phyloP scores from a whole-genome alignment of 2,797 vertebrate genomes.

The Chanos chanos region DNA sequence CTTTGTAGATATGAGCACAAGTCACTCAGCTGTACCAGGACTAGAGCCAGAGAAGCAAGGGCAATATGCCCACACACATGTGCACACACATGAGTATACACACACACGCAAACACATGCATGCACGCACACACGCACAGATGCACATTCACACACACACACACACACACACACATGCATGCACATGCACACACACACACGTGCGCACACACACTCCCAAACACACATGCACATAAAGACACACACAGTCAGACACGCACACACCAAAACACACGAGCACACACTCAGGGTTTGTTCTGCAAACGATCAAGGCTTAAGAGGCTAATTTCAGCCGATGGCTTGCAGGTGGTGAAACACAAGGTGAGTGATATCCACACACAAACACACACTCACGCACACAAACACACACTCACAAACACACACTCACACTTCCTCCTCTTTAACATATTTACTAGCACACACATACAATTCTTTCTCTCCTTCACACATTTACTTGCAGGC shows the following conservation, averaged over 20 bases:
- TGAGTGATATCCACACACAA: conserved; percentile 64
- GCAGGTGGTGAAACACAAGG: conserved; percentile 77
- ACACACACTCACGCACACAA: conserved; percentile 56
- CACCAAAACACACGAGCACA: conserved; percentile 45
- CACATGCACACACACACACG: conserved; percentile 32
- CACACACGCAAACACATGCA: no score
- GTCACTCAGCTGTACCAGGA: conserved; percentile 46
- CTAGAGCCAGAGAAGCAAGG: conserved; percentile 45
- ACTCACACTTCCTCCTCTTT: conserved; percentile 28
- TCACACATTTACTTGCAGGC: conserved; percentile 57
- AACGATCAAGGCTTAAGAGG: conserved; percentile 71
- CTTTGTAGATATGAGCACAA: conserved; percentile 51
- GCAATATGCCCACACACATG: not conserved
- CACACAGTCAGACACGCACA: conserved; percentile 40
- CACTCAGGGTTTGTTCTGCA: conserved; percentile 63
- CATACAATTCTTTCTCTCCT: no score
- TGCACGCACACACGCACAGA: no score
- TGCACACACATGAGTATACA: no score
- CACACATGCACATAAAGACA: conserved; percentile 49
- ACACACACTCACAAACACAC: conserved; percentile 37
- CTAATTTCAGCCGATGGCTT: conserved; percentile 77
- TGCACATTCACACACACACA: conserved; percentile 43
- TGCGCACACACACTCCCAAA: conserved; percentile 47
- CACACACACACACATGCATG: conserved; percentile 48
- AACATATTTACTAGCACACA: conserved; percentile 38